These are phyloP conservation scores for Agrypnus murinus DNA, from an alignment of 2,888 invertebrate genomes.

Conservation along the genomic window DNA sequence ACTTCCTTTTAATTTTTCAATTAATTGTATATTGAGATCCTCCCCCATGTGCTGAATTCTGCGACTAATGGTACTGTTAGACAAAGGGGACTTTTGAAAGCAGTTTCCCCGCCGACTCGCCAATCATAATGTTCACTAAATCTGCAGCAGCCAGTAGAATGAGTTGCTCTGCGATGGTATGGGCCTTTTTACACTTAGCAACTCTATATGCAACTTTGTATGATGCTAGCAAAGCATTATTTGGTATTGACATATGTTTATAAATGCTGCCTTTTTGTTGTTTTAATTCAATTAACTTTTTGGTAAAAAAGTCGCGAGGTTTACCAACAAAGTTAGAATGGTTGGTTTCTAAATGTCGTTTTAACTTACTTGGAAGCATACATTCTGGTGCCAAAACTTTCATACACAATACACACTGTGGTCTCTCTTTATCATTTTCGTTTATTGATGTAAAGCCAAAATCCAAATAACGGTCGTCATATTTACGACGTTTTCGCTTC, in stretches of 20 bases:
- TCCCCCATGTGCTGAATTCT: slow-evolving; percentile 52
- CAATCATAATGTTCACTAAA: slow-evolving; percentile 57
- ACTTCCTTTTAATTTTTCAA: slow-evolving; percentile 18
- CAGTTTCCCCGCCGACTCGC: slow-evolving; percentile 53
- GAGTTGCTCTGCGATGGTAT: slow-evolving; percentile 57
- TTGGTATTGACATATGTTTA: slow-evolving; percentile 19
- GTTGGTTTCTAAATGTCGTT: slow-evolving; percentile 35
- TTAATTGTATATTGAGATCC: slow-evolving; percentile 21
- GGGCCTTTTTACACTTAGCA: slow-evolving; percentile 55
- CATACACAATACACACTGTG: slow-evolving; percentile 53
- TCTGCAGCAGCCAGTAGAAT: slow-evolving; percentile 57
- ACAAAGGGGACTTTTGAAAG: slow-evolving; percentile 53
- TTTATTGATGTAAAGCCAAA: slow-evolving; percentile 49
- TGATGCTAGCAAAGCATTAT: slow-evolving; percentile 45
- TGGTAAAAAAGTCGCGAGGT: slow-evolving; percentile 29
- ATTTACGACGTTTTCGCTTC: slow-evolving; percentile 26
- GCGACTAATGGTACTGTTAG: slow-evolving; percentile 54
- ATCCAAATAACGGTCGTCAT: slow-evolving; percentile 42
- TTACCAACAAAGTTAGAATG: slow-evolving; percentile 29
- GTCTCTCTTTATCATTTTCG: slow-evolving; percentile 49
- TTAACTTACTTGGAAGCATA: slow-evolving; percentile 43
- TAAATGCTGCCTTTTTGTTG: slow-evolving; percentile 16
- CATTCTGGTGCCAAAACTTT: slow-evolving; percentile 43
- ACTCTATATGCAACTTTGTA: slow-evolving; percentile 51
- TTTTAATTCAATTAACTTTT: slow-evolving; percentile 25